phyloP scores from a whole-genome alignment of 2,113 vertebrate genomes.

The Myxocyprinus asiaticus region DNA sequence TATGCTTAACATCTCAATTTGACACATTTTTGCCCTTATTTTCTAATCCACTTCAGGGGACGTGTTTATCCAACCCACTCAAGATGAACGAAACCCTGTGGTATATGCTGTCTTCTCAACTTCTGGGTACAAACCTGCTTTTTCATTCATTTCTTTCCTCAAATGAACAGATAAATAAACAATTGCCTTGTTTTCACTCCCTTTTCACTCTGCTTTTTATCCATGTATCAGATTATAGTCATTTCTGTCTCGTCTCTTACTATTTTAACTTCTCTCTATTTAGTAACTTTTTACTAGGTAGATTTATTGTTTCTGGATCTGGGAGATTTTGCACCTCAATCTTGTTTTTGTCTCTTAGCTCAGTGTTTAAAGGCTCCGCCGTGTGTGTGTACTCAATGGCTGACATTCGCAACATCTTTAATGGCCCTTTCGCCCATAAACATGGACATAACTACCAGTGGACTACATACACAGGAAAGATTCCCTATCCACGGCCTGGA shows the following conservation, averaged over 20 bases:
- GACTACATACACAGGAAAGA: constrained; percentile 82
- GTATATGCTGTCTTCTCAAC: constrained; percentile 83
- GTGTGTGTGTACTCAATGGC: constrained; percentile 85
- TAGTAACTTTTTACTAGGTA: too few relatives aligned
- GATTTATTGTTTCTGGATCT: too few relatives aligned
- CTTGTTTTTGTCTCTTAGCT: constrained; percentile 60
- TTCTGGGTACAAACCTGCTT: constrained; percentile 68
- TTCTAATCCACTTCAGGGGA: constrained; percentile 69
- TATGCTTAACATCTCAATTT: background rate
- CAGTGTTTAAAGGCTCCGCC: constrained; percentile 84
- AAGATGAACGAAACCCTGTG: constrained; percentile 80
- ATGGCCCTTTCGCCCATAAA: constrained; percentile 85
- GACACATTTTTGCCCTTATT: constrained; percentile 37
- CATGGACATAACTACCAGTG: constrained; percentile 84
- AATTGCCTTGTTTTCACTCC: background rate
- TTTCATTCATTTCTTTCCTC: background rate
- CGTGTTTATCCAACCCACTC: constrained; percentile 80
- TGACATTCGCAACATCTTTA: constrained; percentile 83
- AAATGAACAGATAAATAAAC: background rate
- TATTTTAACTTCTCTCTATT: too few relatives aligned
- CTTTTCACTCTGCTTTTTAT: background rate
- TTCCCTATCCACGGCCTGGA: constrained; percentile 83
- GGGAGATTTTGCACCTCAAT: background rate
- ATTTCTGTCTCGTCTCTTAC: too few relatives aligned
- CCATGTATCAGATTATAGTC: background rate